Conservation (phyloP, 2,888 invertebrate species). For the Stenurella melanura region DNA sequence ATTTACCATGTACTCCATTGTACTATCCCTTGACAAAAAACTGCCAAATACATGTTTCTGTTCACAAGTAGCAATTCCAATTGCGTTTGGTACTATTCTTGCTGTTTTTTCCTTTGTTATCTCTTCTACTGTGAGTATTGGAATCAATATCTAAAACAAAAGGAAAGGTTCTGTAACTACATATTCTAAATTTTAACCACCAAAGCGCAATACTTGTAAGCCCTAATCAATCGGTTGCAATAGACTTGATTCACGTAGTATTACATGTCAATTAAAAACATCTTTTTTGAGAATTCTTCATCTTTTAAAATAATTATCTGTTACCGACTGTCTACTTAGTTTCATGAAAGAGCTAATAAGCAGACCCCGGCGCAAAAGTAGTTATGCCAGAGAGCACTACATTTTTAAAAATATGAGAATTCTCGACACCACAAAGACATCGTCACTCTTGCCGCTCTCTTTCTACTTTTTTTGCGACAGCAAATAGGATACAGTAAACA, state of each 20-base stretch:
- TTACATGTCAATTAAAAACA: not conserved
- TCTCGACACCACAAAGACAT: too few species aligned
- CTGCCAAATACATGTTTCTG: constrained; percentile 93
- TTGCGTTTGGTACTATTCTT: constrained; percentile 95
- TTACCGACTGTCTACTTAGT: too few species aligned
- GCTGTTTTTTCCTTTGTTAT: constrained; percentile 95
- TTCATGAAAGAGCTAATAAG: too few species aligned
- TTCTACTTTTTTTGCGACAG: too few species aligned
- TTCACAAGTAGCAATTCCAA: constrained; percentile 87
- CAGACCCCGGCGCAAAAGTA: too few species aligned
- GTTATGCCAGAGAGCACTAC: too few species aligned
- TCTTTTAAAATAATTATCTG: too few species aligned
- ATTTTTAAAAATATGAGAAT: too few species aligned
- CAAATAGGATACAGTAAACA: too few species aligned
- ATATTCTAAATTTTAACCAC: not conserved
- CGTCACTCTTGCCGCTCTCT: too few species aligned
- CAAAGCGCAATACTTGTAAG: too few species aligned
- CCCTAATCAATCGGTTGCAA: not conserved
- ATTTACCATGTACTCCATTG: constrained; percentile 89
- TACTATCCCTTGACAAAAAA: constrained; percentile 89
- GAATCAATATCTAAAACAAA: constrained; percentile 85
- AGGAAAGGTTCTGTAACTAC: not conserved
- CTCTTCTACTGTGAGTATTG: constrained; percentile 86
- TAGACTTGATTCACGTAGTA: not conserved
- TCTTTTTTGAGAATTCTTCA: too few species aligned